Base-by-base conservation (phyloP, 2,113 vertebrate species). In the Perca schrenkii region DNA sequence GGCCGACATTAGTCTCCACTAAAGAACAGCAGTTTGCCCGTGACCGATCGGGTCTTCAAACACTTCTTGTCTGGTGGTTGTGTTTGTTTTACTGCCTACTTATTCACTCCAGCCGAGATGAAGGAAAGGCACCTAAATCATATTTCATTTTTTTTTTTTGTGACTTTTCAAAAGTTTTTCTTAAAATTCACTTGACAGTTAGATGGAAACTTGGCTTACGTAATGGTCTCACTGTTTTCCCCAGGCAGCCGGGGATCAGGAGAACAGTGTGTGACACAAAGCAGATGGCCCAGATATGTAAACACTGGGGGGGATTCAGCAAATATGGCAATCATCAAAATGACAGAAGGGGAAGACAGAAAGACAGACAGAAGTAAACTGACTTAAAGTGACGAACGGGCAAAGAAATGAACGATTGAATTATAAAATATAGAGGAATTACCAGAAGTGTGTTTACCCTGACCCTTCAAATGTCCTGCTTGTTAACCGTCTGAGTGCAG, bases 41-140 rank as follows among this genome's bases (percentile, higher is more conserved):
- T 79, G 82, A 82, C 70, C 14, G 82, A 86, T 73, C n/a, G 57
- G 14, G 57, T 85, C 67, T 80, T 85, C 85, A 58, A 82, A 85
- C 71, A 47, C 79, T 71, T 66, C 66, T 54, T 56, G 47, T 85
- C 70, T 78, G 66, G 4, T 63, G 69, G 31, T 54, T 58, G 50
- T 14, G 40, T 10, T 25, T 67, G 72, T 58, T 81, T 54, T 62
- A 74, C 50, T 50, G 60, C 75, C 62, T 73, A 3, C 31, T 79
- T 28, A 60, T 73, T 75, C 70, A 28, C 58, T 53, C n/a, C 47
- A 62, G 64, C 64, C 1, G 52, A 56, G 31, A 71, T 10, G 17
- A 61, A 67, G 31, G 49, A 64, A 60, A 82, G 0, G 36, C 58
- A 21, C 7, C 31, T 75, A 63, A 77, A 74, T 76, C 66, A 58